Base-by-base conservation (phyloP, 2,113 vertebrate genomes). In the Oncorhynchus gorbuscha region DNA sequence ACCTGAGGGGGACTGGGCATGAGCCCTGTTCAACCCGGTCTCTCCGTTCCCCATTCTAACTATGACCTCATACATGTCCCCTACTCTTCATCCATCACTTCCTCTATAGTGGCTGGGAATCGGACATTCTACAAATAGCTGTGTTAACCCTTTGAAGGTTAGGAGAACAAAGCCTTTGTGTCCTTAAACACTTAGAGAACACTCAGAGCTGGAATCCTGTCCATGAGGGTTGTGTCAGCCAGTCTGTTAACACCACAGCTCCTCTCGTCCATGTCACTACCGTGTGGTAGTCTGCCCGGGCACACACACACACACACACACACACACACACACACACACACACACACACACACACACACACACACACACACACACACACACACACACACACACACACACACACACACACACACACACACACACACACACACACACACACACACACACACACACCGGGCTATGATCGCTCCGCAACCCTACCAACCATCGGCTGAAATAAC, bases 141-240 rank as follows among this genome's bases (percentile, higher is more conserved):
- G 80, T 1, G 11, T 64, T 51, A 78, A 81, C 82, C 81, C 85
- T 94, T 93, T 93, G 92, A 93, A 89, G 91, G 89, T 73, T 77
- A 81, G 87, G 83, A 88, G 89, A 89, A 93, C 92, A 93, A 93
- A 92, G 92, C 82, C 82, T 84, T 75, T 71, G 80, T 87, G 90
- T 85, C 89, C 88, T 89, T 83, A 87, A 82, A 81, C 89, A 87
- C 89, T 92, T 85, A 86, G 70, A 85, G 77, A 88, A 89, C 86
- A 89, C 87, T 93, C 79, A 76, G 87, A 79, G 72, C 83, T 85
- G 89, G 91, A 92, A 91, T 93, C 89, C 84, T 77, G 84, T 88
- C 90, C 88, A 89, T 78, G 90, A 89, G 85, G 81, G 80, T 76
- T 85, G 80, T 90, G 89, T 90, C 91, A 90, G 9, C 9, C 88